phyloP scores from a whole-genome alignment of 2,113 vertebrate genomes.

The Sebastes fasciatus region DNA sequence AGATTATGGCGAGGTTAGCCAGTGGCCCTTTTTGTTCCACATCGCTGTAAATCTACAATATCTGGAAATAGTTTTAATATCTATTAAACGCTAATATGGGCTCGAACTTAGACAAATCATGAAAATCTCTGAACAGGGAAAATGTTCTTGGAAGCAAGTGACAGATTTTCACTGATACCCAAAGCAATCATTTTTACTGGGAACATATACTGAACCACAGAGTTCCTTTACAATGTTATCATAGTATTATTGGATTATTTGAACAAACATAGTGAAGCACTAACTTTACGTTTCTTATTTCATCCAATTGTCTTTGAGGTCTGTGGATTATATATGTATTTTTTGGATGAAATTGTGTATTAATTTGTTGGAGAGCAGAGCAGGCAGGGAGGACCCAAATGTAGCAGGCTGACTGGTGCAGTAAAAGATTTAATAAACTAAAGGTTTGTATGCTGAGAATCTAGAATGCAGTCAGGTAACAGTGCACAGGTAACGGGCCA shows the following conservation, averaged over 20 bases:
- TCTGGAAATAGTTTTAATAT: slow-evolving; percentile 29
- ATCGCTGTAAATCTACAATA: slow-evolving; percentile 42
- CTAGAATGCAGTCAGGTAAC: no score
- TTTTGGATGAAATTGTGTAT: background rate
- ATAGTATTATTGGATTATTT: slow-evolving; percentile 9
- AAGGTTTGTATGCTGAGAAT: no score
- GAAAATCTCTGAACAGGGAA: slow-evolving; percentile 19
- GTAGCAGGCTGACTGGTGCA: no score
- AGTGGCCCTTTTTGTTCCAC: slow-evolving; percentile 52
- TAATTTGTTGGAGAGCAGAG: no score
- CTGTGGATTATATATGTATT: background rate
- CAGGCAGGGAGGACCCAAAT: no score
- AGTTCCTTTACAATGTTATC: slow-evolving; percentile 21
- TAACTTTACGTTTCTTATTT: background rate
- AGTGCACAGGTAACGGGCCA: no score
- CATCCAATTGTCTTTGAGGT: background rate
- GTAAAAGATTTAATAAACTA: no score
- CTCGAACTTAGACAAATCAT: slow-evolving; percentile 7
- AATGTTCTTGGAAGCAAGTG: slow-evolving; percentile 26
- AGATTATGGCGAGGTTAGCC: slow-evolving; percentile 35
- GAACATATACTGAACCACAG: slow-evolving; percentile 17
- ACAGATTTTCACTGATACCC: slow-evolving; percentile 16
- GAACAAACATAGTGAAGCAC: slow-evolving; percentile 26
- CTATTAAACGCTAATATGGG: slow-evolving; percentile 39
- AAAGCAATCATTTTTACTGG: slow-evolving; percentile 12